Evolutionary conservation across 2,113 vertebrate genomes (phyloP).

Genomic region (Smithornis capensis): DNA sequence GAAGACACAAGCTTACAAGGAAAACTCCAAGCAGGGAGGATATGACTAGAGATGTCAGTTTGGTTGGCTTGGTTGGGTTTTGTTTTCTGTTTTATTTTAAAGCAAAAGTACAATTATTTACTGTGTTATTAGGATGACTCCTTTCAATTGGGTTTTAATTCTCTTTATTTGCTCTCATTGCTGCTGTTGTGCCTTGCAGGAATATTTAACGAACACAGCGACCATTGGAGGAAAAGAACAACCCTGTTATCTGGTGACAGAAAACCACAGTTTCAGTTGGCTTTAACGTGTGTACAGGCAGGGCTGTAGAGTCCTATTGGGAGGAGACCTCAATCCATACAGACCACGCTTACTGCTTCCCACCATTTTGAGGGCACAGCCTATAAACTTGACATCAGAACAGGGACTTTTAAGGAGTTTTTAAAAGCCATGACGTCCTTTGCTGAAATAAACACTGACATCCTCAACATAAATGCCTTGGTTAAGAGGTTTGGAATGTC

Average conservation of each 20-base stretch:
- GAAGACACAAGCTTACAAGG: conserved; percentile 72
- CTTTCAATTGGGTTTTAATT: conserved; percentile 70
- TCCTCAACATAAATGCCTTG: conserved; percentile 87
- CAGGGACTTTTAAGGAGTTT: conserved; percentile 78
- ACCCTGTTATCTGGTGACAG: conserved; percentile 73
- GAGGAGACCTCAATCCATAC: conserved; percentile 76
- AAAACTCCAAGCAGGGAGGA: conserved; percentile 72
- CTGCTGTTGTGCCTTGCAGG: conserved; percentile 73
- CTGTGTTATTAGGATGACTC: conserved; percentile 72
- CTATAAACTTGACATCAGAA: conserved; percentile 79
- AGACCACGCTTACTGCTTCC: conserved; percentile 75
- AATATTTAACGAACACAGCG: conserved; percentile 72
- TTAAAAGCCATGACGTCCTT: conserved; percentile 89
- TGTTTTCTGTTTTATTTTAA: conserved; percentile 64
- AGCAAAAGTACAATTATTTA: conserved; percentile 76
- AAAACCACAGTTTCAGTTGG: conserved; percentile 66
- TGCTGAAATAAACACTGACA: conserved; percentile 89
- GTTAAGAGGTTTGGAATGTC: conserved; percentile 87
- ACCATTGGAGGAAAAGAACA: conserved; percentile 70
- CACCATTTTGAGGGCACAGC: conserved; percentile 78
- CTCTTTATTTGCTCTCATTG: conserved; percentile 76
- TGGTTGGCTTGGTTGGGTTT: conserved; percentile 52
- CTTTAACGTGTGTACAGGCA: conserved; percentile 60
- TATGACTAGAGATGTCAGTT: conserved; percentile 65
- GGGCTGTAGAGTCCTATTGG: conserved; percentile 73